These are phyloP conservation scores for Osmerus eperlanus DNA, from an alignment of 2,113 vertebrate genomes.

Conservation along the genomic window DNA sequence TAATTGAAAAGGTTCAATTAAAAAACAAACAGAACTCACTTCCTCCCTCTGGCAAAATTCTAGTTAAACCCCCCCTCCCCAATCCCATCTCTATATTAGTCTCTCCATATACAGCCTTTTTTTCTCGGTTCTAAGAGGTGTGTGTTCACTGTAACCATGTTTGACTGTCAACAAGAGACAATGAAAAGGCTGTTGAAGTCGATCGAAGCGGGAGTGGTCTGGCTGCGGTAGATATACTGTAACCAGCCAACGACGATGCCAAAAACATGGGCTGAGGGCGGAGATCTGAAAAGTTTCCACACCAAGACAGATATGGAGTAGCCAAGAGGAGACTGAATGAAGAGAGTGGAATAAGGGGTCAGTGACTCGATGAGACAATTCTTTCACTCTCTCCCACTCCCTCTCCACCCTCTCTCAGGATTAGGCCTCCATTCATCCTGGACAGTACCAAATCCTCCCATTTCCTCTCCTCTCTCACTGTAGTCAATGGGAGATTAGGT, in stretches of 20 bases:
- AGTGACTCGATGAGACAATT: not conserved
- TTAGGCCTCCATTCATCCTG: not conserved
- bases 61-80: constrained; percentile 21
- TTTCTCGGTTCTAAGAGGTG: not conserved
- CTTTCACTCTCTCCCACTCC: not conserved
- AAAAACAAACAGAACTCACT: constrained; percentile 35
- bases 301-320: too few relatives aligned
- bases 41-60: constrained; percentile 31
- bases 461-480: constrained; percentile 36
- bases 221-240: too few relatives aligned
- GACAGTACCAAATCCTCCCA: constrained; percentile 39
- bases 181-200: constrained; percentile 1
- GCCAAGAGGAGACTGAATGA: too few relatives aligned
- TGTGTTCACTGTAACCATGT: not conserved
- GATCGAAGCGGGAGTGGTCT: not conserved
- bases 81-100: not conserved
- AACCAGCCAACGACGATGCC: too few relatives aligned
- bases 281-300: too few relatives aligned
- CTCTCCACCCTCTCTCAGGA: not conserved
- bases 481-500: constrained; percentile 48
- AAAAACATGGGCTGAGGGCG: too few relatives aligned
- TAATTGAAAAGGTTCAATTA: too few relatives aligned
- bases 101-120: not conserved
- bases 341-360: too few relatives aligned
- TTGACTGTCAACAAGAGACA: not conserved